These are phyloP conservation scores for Dastarcus helophoroides DNA, from an alignment of 2,888 invertebrate species.

Conservation along the genomic window DNA sequence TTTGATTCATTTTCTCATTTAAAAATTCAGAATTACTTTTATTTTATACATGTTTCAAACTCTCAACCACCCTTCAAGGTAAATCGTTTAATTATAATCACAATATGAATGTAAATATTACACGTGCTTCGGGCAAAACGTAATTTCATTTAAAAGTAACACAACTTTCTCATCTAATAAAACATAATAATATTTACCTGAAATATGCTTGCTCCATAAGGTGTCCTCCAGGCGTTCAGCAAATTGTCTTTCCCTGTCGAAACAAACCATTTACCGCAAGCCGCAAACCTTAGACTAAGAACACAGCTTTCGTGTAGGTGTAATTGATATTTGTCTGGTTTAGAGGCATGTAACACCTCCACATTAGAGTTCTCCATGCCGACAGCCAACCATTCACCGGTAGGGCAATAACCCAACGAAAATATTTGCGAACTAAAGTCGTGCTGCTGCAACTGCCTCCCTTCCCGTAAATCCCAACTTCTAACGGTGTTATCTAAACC, in stretches of 20 bases:
- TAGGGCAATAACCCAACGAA: slow-evolving; percentile 80
- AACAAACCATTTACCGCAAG: slow-evolving; percentile 97
- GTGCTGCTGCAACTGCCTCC: slow-evolving; percentile 86
- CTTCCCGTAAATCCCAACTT: slow-evolving; percentile 92
- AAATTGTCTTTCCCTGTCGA: slow-evolving; percentile 98
- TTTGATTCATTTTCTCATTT: no score
- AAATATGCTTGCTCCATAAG: slow-evolving; percentile 96
- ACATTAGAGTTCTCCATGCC: slow-evolving; percentile 98
- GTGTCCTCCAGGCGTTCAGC: slow-evolving; percentile 95
- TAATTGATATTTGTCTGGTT: slow-evolving; percentile 91
- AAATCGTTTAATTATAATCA: no score
- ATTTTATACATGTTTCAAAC: no score
- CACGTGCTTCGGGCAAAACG: no score
- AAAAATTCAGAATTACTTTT: no score
- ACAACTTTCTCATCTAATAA: no score
- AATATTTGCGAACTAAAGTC: slow-evolving; percentile 88
- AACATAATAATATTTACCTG: no score
- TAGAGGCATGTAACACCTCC: slow-evolving; percentile 82
- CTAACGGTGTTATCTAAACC: slow-evolving; percentile 94
- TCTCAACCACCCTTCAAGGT: no score
- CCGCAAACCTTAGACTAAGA: slow-evolving; percentile 87
- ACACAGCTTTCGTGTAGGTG: slow-evolving; percentile 96
- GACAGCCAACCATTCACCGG: slow-evolving; percentile 94
- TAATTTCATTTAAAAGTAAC: no score
- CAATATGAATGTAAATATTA: no score